Conservation (phyloP, 2,797 vertebrate genomes). For the Pelodytes ibericus region DNA sequence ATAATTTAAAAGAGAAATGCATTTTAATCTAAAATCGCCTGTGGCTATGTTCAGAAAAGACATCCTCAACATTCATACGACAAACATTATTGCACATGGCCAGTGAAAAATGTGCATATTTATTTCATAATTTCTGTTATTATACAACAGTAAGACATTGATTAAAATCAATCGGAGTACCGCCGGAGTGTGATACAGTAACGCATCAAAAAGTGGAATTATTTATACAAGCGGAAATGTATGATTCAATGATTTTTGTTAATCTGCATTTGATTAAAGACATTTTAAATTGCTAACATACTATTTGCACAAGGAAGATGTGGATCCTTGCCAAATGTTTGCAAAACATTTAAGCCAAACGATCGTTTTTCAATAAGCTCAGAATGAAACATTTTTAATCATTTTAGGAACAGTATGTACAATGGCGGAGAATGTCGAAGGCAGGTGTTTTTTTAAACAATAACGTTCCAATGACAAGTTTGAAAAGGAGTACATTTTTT, state of each 20-base stretch:
- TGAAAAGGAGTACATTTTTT: no score
- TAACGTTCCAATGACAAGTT: no score
- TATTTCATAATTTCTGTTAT: conserved; percentile 7
- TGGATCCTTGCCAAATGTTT: conserved; percentile 7
- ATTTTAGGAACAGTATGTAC: background rate
- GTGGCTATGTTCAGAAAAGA: background rate
- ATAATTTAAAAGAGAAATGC: conserved; percentile 6
- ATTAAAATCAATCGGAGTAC: background rate
- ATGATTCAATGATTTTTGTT: conserved; percentile 12
- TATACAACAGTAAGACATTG: conserved; percentile 2
- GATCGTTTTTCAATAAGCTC: background rate
- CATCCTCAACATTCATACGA: background rate
- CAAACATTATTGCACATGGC: background rate
- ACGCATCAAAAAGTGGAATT: background rate
- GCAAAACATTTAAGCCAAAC: background rate
- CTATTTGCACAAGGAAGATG: background rate
- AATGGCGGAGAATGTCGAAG: background rate
- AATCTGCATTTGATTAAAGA: conserved; percentile 11
- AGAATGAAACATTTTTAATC: background rate
- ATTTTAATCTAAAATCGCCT: conserved; percentile 3
- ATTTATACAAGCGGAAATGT: background rate
- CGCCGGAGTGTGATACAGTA: background rate
- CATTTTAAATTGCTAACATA: background rate
- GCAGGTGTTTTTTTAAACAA: no score
- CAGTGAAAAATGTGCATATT: background rate